Evolutionary conservation across 2,888 invertebrate genomes (phyloP).

Genomic region (Coelogynopora nodosa): DNA sequence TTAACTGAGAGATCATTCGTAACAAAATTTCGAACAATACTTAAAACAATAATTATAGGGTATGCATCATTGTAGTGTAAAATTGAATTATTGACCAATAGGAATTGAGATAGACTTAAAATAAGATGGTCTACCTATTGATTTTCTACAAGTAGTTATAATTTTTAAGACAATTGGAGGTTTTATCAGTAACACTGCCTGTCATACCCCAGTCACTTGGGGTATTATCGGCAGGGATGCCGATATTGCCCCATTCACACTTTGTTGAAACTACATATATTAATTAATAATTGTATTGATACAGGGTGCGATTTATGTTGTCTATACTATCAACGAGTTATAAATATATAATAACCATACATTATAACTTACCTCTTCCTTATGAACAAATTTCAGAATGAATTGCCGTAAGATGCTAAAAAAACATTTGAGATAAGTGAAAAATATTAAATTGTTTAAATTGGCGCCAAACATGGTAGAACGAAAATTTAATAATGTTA

Average conservation of each 20-base stretch:
- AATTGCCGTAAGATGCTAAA: background rate
- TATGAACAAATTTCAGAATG: background rate
- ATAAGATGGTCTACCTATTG: too few relatives aligned
- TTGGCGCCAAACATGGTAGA: background rate
- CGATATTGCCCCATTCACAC: background rate
- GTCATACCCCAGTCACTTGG: too few relatives aligned
- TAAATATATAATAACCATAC: background rate
- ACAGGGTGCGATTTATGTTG: background rate
- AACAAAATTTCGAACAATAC: background rate
- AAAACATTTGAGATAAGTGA: too few relatives aligned
- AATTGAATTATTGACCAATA: too few relatives aligned
- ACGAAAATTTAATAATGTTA: background rate
- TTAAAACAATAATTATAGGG: too few relatives aligned
- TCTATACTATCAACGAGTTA: background rate
- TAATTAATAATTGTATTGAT: background rate
- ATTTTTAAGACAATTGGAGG: too few relatives aligned
- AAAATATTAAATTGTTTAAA: background rate
- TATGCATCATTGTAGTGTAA: too few relatives aligned
- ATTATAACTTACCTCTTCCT: background rate
- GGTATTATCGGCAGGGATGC: background rate
- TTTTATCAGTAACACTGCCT: too few relatives aligned
- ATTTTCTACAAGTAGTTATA: too few relatives aligned
- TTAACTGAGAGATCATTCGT: background rate
- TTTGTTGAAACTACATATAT: background rate
- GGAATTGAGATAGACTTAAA: too few relatives aligned